phyloP scores from a whole-genome alignment of 2,113 vertebrate genomes.

The Microcebus jonahi region DNA sequence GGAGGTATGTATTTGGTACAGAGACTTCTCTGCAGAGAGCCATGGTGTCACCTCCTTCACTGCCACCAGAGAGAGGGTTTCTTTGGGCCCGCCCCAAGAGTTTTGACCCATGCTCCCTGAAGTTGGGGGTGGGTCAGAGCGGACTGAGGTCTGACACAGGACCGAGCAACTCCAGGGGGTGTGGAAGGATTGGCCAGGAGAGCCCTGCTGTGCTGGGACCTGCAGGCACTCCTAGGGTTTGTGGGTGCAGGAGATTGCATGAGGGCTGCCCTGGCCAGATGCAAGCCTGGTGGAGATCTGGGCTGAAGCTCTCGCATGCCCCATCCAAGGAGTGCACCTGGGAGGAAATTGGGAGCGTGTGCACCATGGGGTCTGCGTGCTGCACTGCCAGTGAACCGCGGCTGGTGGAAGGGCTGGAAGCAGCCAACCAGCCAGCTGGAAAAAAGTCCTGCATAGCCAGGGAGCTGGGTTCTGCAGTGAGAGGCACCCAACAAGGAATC shows the following conservation, averaged over 20 bases:
- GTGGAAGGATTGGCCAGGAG: not conserved
- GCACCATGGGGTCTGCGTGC: fast-evolving
- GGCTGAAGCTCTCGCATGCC: not conserved
- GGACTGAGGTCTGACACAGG: not conserved
- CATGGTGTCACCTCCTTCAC: not conserved
- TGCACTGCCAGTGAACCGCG: not conserved
- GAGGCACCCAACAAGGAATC: not conserved
- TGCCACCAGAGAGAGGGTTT: not conserved
- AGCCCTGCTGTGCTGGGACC: not conserved
- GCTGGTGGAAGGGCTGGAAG: not conserved
- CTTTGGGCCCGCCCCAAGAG: not conserved
- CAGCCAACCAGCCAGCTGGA: not conserved
- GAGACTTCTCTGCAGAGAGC: not conserved
- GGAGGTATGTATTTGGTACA: not conserved
- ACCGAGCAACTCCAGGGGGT: not conserved
- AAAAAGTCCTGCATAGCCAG: not conserved
- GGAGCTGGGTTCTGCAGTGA: not conserved
- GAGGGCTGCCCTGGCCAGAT: not conserved
- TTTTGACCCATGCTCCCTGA: not conserved
- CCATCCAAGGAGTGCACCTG: not conserved
- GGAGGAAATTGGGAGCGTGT: not conserved
- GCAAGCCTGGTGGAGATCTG: not conserved
- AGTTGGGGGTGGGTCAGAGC: not conserved
- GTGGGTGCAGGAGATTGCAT: not conserved
- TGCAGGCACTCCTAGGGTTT: not conserved